Conservation (phyloP, 2,113 vertebrate genomes). For the Lates calcarifer region DNA sequence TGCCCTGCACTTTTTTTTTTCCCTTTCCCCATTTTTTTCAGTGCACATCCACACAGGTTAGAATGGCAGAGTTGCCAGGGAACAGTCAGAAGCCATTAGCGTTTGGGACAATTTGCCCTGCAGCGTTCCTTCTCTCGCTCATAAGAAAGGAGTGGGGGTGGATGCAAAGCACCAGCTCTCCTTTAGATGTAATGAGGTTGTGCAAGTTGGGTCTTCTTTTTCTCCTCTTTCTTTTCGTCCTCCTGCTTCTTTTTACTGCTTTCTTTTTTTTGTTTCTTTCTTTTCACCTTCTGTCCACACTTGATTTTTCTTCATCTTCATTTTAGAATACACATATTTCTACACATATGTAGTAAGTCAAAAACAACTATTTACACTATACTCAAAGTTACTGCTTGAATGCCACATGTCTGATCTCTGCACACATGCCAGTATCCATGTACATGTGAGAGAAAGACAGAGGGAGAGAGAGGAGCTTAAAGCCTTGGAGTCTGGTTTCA, state of each 20-base stretch:
- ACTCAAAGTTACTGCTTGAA: slow-evolving; percentile 11
- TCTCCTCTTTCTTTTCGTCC: slow-evolving; percentile 63
- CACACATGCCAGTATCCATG: slow-evolving; percentile 58
- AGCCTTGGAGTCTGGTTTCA: slow-evolving; percentile 90
- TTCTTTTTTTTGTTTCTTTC: slow-evolving; percentile 52
- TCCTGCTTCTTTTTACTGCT: slow-evolving; percentile 39
- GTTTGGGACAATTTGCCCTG: slow-evolving; percentile 99
- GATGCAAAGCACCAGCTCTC: slow-evolving; percentile 88
- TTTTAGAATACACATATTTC: slow-evolving; percentile 40
- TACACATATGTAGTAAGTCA: background rate
- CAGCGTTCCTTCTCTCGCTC: slow-evolving; percentile 94
- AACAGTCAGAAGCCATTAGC: slow-evolving; percentile 99
- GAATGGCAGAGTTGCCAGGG: slow-evolving; percentile 99
- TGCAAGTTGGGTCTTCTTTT: slow-evolving; percentile 82
- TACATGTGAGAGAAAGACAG: slow-evolving; percentile 71
- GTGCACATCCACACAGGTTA: slow-evolving; percentile 98
- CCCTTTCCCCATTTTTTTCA: slow-evolving; percentile 70
- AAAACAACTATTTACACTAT: slow-evolving; percentile 23
- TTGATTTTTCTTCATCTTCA: slow-evolving; percentile 69
- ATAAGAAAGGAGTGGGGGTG: slow-evolving; percentile 88
- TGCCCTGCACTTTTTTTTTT: slow-evolving; percentile 73
- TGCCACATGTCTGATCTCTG: slow-evolving; percentile 30
- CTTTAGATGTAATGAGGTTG: slow-evolving; percentile 89
- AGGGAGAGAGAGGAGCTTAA: slow-evolving; percentile 74
- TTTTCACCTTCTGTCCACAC: slow-evolving; percentile 53